phyloP scores from a whole-genome alignment of 1,140 invertebrate species.

The Armadillidium nasatum region DNA sequence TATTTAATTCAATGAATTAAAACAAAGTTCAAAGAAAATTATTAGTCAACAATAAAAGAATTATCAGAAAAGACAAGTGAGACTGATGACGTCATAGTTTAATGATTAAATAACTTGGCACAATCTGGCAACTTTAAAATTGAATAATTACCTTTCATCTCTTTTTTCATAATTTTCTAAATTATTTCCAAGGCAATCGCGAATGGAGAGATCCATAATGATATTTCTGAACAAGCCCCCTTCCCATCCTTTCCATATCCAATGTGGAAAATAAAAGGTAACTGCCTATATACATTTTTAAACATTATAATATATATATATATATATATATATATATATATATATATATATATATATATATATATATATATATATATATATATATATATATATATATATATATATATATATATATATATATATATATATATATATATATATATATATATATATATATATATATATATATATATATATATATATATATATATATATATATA shows the following conservation, averaged over 20 bases:
- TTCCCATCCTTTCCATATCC: slow-evolving; percentile 50
- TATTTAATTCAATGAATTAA: too few relatives aligned
- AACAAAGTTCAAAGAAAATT: too few relatives aligned
- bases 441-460: too few relatives aligned
- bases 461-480: too few relatives aligned
- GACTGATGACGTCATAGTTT: too few relatives aligned
- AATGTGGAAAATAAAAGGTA: slow-evolving; percentile 49
- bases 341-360: background rate
- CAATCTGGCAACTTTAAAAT: too few relatives aligned
- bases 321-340: background rate
- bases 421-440: too few relatives aligned
- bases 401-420: background rate
- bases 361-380: slow-evolving; percentile 1
- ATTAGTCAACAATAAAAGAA: too few relatives aligned
- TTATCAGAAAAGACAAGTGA: too few relatives aligned
- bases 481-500: too few relatives aligned
- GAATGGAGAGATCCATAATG: slow-evolving; percentile 39
- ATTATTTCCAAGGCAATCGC: slow-evolving; percentile 30
- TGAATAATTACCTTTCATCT: background rate
- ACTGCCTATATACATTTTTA: slow-evolving; percentile 47
- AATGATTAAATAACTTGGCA: too few relatives aligned
- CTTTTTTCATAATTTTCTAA: background rate
- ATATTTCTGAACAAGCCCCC: slow-evolving; percentile 51
- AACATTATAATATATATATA: slow-evolving; percentile 45
- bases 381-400: background rate